A percentile compares a stretch with the other conserved stretches of the same genome.
Evolutionary conservation across 2,888 invertebrate genomes (phyloP).

Genomic region (Anthophora plumipes): DNA sequence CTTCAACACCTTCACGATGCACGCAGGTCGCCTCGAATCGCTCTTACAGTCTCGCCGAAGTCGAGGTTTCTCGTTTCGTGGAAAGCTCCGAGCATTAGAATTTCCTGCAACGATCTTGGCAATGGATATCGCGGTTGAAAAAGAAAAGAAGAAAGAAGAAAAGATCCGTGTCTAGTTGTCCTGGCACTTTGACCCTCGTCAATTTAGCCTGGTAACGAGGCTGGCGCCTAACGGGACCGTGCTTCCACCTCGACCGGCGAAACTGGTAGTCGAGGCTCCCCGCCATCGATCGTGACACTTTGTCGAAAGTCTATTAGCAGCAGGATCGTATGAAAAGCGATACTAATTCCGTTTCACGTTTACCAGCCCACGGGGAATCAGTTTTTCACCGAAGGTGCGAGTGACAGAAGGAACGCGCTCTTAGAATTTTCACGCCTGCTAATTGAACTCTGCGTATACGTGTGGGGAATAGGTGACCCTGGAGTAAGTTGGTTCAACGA

Average conservation of each 20-base stretch:
- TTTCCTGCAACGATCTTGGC: not conserved
- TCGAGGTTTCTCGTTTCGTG: not conserved
- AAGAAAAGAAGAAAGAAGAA: not conserved
- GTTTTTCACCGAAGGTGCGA: too few relatives aligned
- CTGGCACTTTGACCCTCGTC: slow-evolving; percentile 48
- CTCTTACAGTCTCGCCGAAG: not conserved
- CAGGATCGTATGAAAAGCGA: slow-evolving; percentile 8
- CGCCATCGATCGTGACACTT: slow-evolving; percentile 29
- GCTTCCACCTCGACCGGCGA: slow-evolving; percentile 51
- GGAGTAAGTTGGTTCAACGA: not conserved
- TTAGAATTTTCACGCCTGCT: too few relatives aligned
- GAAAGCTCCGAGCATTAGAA: not conserved
- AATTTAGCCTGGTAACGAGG: slow-evolving; percentile 55
- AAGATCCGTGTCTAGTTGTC: not conserved
- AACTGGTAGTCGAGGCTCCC: slow-evolving; percentile 31
- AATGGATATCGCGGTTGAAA: not conserved
- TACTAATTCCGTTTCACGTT: not conserved
- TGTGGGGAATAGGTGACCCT: too few relatives aligned
- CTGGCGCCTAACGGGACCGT: slow-evolving; percentile 67
- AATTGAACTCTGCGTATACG: too few relatives aligned
- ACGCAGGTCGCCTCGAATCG: not conserved
- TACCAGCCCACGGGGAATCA: too few relatives aligned
- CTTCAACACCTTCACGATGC: not conserved
- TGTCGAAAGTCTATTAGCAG: slow-evolving; percentile 18
- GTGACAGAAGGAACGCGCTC: too few relatives aligned